These are phyloP conservation scores for Pelvicachromis taeniatus DNA, from an alignment of 2,113 vertebrate genomes.

Conservation along the genomic window DNA sequence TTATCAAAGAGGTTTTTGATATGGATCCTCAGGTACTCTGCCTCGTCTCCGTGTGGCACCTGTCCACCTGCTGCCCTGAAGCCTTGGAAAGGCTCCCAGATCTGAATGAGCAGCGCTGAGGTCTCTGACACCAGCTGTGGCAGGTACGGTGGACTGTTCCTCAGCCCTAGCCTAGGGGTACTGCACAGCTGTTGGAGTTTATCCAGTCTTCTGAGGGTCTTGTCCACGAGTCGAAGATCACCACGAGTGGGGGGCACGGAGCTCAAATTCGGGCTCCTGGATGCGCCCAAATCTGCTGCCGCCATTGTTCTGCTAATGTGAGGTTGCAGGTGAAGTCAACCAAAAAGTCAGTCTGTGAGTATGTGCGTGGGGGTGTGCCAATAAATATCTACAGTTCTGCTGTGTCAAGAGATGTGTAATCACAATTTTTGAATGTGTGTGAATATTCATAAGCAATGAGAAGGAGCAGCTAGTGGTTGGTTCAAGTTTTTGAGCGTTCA, in stretches of 20 bases:
- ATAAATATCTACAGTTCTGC: background rate
- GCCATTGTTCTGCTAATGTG: constrained; percentile 49
- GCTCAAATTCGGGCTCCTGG: background rate
- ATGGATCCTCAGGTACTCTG: constrained; percentile 70
- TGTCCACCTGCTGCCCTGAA: background rate
- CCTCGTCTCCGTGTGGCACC: constrained; percentile 41
- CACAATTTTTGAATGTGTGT: background rate
- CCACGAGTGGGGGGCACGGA: background rate
- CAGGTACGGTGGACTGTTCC: constrained; percentile 78
- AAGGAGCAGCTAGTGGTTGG: background rate
- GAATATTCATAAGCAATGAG: background rate
- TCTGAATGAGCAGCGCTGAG: constrained; percentile 36
- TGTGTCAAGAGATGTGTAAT: background rate
- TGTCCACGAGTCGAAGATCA: constrained; percentile 61
- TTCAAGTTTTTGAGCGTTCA: background rate
- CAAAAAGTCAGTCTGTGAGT: background rate
- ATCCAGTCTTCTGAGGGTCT: constrained; percentile 65
- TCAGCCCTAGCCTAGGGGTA: constrained; percentile 62
- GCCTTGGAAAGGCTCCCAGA: constrained; percentile 65
- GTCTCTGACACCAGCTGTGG: constrained; percentile 72
- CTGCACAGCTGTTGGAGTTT: constrained; percentile 61
- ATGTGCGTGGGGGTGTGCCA: background rate
- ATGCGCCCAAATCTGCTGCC: constrained; percentile 2
- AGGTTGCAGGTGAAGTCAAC: background rate
- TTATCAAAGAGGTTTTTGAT: constrained; percentile 79